Base-by-base conservation (phyloP, 2,888 invertebrate species). In the Tanypteryx hageni region DNA sequence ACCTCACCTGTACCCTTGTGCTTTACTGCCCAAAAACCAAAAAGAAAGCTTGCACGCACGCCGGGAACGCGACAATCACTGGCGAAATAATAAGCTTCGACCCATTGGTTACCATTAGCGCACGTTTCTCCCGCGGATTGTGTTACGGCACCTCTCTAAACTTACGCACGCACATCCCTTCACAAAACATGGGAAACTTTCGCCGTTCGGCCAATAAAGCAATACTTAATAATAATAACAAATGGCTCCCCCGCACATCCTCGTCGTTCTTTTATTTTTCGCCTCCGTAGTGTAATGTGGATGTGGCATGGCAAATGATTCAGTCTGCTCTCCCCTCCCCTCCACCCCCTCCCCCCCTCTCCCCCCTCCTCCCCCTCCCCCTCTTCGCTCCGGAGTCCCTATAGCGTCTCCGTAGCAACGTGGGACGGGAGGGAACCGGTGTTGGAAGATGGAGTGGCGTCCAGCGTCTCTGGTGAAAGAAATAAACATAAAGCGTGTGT, bases 401-500 rank as follows among this genome's bases (percentile, higher is more conserved):
- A 44, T 61, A 68, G 86, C 89, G 68, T 89, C 89, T 89, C 89
- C n/a, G 56, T 83, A 57, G 83, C 83, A 57, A 83, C 89, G 89
- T 89, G 89, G 89, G 64, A n/a, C 44, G 86, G 89, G 64, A 89
- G 64, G 89, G 89, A 89, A 89, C 89, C 64, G 89, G 89, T 68
- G 89, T 64, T 89, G 64, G 89, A 89, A 89, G 89, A 89, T 89
- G 89, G 89, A 89, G 89, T 64, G 89, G 89, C 64, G 64, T 89
- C 89, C 89, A 89, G 89, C 89, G 61, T 44, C 89, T 89, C 89
- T 89, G 89, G 68, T 89, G 89, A 89, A 89, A 89, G 89, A 64
- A 89, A 89, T 89, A 89, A 89, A 89, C 89, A 89, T 89, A 89
- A 89, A 89, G 86, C 61, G 61, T 86, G 86, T 89, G 68, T 89